Conservation (phyloP, 2,888 invertebrate genomes). For the Parnassius orleans region DNA sequence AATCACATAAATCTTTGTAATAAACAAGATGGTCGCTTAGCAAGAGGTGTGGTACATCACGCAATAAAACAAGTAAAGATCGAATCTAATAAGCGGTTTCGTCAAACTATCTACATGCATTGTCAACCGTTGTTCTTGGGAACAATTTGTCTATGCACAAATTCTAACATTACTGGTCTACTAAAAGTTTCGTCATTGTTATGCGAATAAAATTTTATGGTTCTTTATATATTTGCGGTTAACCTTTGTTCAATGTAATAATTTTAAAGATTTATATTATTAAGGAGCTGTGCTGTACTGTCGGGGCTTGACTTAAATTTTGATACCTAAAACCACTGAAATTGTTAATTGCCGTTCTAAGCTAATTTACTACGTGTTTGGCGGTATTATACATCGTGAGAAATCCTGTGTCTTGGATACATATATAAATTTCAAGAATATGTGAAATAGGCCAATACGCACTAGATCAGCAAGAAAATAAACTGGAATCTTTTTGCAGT, state of each 20-base stretch:
- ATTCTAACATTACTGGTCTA: constrained; percentile 7
- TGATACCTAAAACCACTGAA: no score
- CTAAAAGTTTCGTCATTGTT: constrained; percentile 21
- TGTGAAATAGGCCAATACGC: no score
- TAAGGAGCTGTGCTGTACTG: no score
- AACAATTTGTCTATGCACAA: constrained; percentile 43
- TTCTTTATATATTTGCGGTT: neutral
- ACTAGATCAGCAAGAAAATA: no score
- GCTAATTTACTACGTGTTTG: neutral
- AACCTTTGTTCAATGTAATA: no score
- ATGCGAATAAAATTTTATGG: constrained; percentile 10
- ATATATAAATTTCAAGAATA: no score
- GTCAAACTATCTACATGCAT: constrained; percentile 48
- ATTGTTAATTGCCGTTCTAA: neutral
- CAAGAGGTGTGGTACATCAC: constrained; percentile 28
- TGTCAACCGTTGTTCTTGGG: constrained; percentile 53
- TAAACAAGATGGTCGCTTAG: constrained; percentile 26
- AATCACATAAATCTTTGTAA: constrained; percentile 6
- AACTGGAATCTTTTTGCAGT: no score
- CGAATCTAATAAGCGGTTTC: constrained; percentile 60
- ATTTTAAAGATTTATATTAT: no score
- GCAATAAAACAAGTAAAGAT: constrained; percentile 54
- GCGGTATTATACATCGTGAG: neutral
- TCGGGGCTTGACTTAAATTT: no score
- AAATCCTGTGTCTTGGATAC: neutral